Conservation (phyloP, 1,140 invertebrate genomes). For the Sycophila sp. region DNA sequence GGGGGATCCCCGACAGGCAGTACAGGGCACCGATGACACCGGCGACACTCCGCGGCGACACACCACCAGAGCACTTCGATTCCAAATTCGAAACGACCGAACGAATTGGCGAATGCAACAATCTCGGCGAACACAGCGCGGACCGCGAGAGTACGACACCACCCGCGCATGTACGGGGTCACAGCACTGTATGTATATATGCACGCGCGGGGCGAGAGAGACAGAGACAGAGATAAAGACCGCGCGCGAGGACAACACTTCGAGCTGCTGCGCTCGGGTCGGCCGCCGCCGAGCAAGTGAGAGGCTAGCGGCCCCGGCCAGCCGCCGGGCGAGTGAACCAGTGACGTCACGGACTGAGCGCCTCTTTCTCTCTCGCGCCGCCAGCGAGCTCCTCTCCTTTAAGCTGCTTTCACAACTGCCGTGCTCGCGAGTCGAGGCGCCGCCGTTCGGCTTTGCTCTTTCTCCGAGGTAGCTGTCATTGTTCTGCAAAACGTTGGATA, state of each 20-base stretch:
- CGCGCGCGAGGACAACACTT: too few relatives aligned
- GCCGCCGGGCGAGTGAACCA: conserved; percentile 14
- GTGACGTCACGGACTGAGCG: conserved; percentile 20
- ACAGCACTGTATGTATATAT: not conserved
- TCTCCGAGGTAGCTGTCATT: too few relatives aligned
- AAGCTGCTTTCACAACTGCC: conserved; percentile 17
- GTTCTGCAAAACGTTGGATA: too few relatives aligned
- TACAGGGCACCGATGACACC: too few relatives aligned
- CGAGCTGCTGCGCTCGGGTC: conserved; percentile 17
- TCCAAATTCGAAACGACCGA: too few relatives aligned
- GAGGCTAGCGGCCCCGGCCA: conserved; percentile 2
- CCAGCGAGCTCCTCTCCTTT: not conserved
- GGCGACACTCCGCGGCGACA: not conserved
- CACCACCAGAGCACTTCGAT: not conserved
- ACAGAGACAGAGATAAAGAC: too few relatives aligned
- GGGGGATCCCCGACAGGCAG: not conserved
- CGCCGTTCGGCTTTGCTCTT: too few relatives aligned
- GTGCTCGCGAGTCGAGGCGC: too few relatives aligned
- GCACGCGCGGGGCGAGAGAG: not conserved
- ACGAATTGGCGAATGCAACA: conserved; percentile 1
- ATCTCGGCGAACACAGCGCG: not conserved
- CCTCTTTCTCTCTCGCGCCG: not conserved
- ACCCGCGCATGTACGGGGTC: not conserved
- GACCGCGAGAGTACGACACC: not conserved
- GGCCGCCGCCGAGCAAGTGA: conserved; percentile 34